A percentile compares a stretch with the other conserved stretches of the same genome.
phyloP scores from a whole-genome alignment of 1,140 invertebrate genomes.

The Plodia interpunctella region DNA sequence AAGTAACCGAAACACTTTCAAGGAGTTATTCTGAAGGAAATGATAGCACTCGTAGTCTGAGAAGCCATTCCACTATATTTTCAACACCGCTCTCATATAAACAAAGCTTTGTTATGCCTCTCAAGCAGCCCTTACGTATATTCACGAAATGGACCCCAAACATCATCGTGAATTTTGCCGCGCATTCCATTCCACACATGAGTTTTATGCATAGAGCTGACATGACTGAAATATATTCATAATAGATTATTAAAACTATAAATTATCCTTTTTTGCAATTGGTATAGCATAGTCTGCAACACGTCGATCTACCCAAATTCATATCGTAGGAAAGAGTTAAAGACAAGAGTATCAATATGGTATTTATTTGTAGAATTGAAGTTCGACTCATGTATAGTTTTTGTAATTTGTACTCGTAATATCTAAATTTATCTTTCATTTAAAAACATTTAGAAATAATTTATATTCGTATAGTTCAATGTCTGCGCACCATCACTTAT shows the following conservation, averaged over 20 bases:
- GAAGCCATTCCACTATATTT: constrained; percentile 1
- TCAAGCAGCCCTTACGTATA: constrained; percentile 4
- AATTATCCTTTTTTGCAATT: no score
- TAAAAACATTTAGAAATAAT: neutral
- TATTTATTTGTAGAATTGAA: neutral
- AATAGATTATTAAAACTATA: no score
- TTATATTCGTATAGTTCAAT: neutral
- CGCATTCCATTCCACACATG: neutral
- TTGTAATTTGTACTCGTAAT: no score
- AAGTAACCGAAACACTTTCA: neutral
- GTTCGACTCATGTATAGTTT: neutral
- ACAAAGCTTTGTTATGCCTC: constrained; percentile 5
- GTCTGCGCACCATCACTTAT: neutral
- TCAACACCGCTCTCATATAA: neutral
- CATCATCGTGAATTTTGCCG: constrained; percentile 1
- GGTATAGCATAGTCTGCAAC: no score
- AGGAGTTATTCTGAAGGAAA: neutral
- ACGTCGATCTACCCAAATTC: no score
- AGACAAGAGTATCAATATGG: no score
- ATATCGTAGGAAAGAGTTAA: no score
- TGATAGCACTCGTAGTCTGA: neutral
- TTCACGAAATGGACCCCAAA: constrained; percentile 6
- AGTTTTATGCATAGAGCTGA: neutral
- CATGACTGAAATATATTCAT: neutral
- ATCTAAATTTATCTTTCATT: no score